Conservation (phyloP, 1,140 invertebrate genomes). For the Tetranychus cinnabarinus region DNA sequence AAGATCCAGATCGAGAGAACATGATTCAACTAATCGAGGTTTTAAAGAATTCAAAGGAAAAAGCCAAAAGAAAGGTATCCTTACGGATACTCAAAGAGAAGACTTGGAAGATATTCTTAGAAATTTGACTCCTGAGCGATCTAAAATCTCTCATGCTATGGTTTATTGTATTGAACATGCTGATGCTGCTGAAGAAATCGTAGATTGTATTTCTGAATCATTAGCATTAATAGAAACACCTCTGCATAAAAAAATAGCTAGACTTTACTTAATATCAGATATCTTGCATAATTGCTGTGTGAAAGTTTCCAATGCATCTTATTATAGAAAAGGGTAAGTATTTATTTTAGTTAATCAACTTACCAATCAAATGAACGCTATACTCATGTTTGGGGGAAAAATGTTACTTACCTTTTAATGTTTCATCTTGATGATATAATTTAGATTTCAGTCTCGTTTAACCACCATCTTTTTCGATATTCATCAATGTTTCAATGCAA, state of each 20-base stretch:
- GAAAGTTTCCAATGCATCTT: conserved; percentile 90
- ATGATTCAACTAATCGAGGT: not conserved
- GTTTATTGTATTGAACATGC: conserved; percentile 96
- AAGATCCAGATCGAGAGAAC: not conserved
- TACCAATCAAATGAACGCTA: not conserved
- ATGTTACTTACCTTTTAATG: not conserved
- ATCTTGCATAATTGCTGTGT: conserved; percentile 89
- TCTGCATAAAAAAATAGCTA: conserved; percentile 68
- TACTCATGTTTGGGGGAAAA: not conserved
- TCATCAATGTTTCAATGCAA: conserved; percentile 43
- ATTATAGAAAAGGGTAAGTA: conserved; percentile 61
- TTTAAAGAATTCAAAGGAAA: conserved; percentile 15
- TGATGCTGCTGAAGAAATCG: conserved; percentile 85
- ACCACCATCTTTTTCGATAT: conserved; percentile 63
- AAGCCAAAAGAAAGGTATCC: conserved; percentile 33
- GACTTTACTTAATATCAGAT: conserved; percentile 86
- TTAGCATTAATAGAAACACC: conserved; percentile 52
- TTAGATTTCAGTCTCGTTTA: conserved; percentile 62
- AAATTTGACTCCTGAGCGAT: conserved; percentile 57
- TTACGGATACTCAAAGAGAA: conserved; percentile 64
- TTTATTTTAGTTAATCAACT: not conserved
- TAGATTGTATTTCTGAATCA: conserved; percentile 64
- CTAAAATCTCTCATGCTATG: conserved; percentile 79
- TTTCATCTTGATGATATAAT: not conserved
- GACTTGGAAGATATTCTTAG: conserved; percentile 74